Percentiles rank a stretch among this genome's conserved stretches.
These are phyloP conservation scores for Diadumene lineata DNA, from an alignment of 92 coral and sea anemone species.

Conservation along the genomic window DNA sequence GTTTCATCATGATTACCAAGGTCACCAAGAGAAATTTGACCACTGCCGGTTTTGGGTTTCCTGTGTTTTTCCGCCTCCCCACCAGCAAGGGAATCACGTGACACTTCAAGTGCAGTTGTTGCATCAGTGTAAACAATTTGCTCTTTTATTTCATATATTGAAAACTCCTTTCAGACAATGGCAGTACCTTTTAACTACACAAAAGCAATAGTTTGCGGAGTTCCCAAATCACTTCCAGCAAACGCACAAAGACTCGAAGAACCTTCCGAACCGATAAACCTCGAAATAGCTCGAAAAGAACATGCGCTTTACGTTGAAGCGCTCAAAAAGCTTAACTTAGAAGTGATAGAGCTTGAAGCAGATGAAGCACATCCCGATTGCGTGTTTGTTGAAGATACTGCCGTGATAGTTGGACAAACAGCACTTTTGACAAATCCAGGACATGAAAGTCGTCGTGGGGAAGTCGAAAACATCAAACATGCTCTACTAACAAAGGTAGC, in stretches of 20 bases:
- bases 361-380: slow-evolving; percentile 85
- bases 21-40: too few species aligned
- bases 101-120: too few species aligned
- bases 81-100: too few species aligned
- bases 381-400: slow-evolving; percentile 90
- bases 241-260: slow-evolving; percentile 67
- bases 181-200: neutral
- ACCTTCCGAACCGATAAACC: slow-evolving; percentile 55
- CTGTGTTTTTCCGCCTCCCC: neutral
- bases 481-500: slow-evolving; percentile 60
- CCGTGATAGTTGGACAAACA: slow-evolving; percentile 72
- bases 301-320: slow-evolving; percentile 57
- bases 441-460: slow-evolving; percentile 76
- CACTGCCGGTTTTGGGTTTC: neutral
- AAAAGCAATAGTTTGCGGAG: slow-evolving; percentile 46
- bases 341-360: slow-evolving; percentile 64
- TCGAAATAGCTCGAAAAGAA: slow-evolving; percentile 68
- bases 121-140: too few species aligned
- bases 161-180: too few species aligned
- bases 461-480: slow-evolving; percentile 54
- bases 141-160: too few species aligned
- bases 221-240: slow-evolving; percentile 77
- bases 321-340: slow-evolving; percentile 72
- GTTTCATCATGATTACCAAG: too few species aligned
- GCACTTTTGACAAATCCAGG: slow-evolving; percentile 64